Evolutionary conservation across 2,113 vertebrate genomes (phyloP).

Genomic region (Malurus cyaneus): DNA sequence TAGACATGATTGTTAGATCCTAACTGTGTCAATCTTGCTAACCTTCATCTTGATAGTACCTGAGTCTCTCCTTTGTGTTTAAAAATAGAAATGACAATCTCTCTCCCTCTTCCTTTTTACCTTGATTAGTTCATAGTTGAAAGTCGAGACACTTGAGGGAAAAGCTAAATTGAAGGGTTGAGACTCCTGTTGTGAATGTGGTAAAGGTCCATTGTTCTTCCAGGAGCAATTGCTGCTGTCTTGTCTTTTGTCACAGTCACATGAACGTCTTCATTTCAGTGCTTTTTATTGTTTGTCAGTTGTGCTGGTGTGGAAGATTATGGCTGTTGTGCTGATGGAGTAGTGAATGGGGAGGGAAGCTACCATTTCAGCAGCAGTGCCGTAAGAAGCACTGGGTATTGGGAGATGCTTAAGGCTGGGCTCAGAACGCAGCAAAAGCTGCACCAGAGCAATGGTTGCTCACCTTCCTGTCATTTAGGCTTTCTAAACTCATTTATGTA

Average conservation of each 20-base stretch:
- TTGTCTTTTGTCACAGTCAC: background rate
- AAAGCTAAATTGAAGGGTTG: slow-evolving; percentile 44
- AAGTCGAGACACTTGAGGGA: background rate
- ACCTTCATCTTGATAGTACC: background rate
- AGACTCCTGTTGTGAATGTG: background rate
- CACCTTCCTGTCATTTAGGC: background rate
- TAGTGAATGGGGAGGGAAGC: background rate
- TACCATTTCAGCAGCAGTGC: background rate
- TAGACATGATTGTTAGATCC: background rate
- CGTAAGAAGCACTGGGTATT: fast-evolving
- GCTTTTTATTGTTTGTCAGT: background rate
- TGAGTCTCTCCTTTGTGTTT: slow-evolving; percentile 35
- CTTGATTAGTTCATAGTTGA: slow-evolving; percentile 36
- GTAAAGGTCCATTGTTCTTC: slow-evolving; percentile 24
- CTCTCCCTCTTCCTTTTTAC: background rate
- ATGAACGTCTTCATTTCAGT: background rate
- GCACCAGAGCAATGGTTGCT: background rate
- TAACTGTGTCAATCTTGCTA: slow-evolving; percentile 24
- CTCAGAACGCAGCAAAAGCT: background rate
- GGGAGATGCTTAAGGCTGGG: background rate
- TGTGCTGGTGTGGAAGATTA: background rate
- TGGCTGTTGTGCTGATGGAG: background rate
- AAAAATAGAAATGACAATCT: slow-evolving; percentile 42
- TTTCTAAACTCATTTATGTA: background rate
- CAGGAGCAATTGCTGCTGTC: background rate